Conservation (phyloP, 2,888 invertebrate species). For the Anarsia innoxiella region DNA sequence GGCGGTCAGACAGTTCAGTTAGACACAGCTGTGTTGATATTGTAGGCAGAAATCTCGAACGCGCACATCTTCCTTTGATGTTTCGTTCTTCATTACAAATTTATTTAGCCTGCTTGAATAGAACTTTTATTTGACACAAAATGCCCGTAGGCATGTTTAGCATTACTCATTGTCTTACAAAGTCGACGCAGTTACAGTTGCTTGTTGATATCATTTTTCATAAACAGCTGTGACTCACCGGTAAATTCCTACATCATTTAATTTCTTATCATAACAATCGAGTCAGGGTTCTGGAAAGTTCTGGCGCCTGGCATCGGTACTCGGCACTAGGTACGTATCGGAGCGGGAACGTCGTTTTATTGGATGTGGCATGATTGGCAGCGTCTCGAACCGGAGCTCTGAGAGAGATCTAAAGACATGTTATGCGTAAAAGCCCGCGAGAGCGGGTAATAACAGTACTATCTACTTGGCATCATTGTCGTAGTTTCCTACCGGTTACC, state of each 20-base stretch:
- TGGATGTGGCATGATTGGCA: slow-evolving; percentile 19
- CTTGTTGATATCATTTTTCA: slow-evolving; percentile 8
- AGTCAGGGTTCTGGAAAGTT: slow-evolving; percentile 8
- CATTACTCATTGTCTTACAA: background rate
- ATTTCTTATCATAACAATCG: slow-evolving; percentile 11
- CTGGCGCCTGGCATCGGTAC: no score
- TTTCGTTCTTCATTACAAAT: slow-evolving; percentile 3
- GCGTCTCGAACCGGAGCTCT: slow-evolving; percentile 32
- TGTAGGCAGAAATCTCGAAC: background rate
- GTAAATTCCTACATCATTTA: slow-evolving; percentile 11
- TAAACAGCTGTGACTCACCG: slow-evolving; percentile 20
- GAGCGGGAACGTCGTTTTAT: slow-evolving; percentile 11
- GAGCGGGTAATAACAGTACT: slow-evolving; percentile 34
- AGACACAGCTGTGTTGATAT: no score
- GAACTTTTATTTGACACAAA: slow-evolving; percentile 32
- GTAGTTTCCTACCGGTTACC: slow-evolving; percentile 63
- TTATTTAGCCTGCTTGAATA: slow-evolving; percentile 37
- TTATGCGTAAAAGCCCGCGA: slow-evolving; percentile 47
- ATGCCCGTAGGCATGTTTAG: slow-evolving; percentile 15
- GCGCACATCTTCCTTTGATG: slow-evolving; percentile 6
- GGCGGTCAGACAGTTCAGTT: no score
- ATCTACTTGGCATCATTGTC: slow-evolving; percentile 40
- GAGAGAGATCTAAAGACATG: slow-evolving; percentile 59
- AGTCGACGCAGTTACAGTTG: background rate
- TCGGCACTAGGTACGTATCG: slow-evolving; percentile 13